Evolutionary conservation across 1,140 invertebrate species (phyloP), one percentile per base, ranked within the genome.

Genomic region (Drosophila nasuta): DNA sequence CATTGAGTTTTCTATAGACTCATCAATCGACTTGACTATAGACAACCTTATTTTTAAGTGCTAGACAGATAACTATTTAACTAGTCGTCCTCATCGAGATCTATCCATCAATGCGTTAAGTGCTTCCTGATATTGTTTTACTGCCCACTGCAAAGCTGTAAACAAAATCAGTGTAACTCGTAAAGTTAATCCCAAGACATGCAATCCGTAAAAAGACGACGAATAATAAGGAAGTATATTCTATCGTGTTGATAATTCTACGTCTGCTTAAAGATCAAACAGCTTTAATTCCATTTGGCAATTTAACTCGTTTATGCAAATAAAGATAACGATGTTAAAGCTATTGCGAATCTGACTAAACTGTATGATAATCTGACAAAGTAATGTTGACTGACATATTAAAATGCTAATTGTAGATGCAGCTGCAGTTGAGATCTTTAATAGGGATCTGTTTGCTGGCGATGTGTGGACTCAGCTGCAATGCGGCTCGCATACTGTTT

Each of bases 401-500:
- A 68, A 66, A 62, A 77, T 48, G 69, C 81, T 73, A 77, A 79
- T 89, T 82, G 58, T 70, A 91, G 89, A 89, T 81, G 89, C 79
- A 81, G 57, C 58, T 83, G 58, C 70, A 73, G 30, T 70, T 62
- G 45, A 71, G 79, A 58, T 68, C 63, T 56, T 49, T 77, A 28
- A 33, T 75, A 25, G 15, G 83, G 54, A 38, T 65, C 52, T 58
- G 66, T 30, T 30, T 90, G 41, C 45, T 91, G 5, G 57, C 62
- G 5, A 35, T 74, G 11, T n/a, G 17, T 13, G 56, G 13, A 1
- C 30, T 72, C 4, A 33, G 74, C 2, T 51, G 54, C 0, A 11
- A 69, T n/a, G 82, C 64, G 8, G 76, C 65, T 25, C 91, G 91
- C 8, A 92, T 93, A 45, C 73, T 93, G 10, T 91, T 93, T 30